phyloP scores from a whole-genome alignment of 2,113 vertebrate species.

The Rhabdomys dilectus region DNA sequence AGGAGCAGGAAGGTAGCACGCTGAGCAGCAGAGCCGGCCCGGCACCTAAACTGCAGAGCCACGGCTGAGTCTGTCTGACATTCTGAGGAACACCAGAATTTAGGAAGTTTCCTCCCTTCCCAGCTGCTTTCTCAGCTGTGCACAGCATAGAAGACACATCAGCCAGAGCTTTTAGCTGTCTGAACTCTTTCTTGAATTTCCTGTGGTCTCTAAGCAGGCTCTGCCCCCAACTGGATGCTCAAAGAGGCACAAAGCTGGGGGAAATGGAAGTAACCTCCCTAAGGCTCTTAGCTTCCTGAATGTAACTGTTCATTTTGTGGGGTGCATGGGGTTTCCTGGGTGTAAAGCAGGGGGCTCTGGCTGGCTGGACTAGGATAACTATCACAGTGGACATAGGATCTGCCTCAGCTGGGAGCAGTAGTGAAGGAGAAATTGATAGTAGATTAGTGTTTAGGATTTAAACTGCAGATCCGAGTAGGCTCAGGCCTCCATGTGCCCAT shows the following conservation, averaged over 20 bases:
- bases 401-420: accelerated
- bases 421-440: accelerated
- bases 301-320: accelerated
- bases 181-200: not conserved
- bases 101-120: accelerated
- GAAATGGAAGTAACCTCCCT: accelerated
- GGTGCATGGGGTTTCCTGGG: not conserved
- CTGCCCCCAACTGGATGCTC: not conserved
- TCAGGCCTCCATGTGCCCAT: accelerated
- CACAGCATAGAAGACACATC: not conserved
- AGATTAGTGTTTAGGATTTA: accelerated
- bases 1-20: accelerated
- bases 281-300: accelerated
- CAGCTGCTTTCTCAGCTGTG: accelerated
- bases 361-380: not conserved
- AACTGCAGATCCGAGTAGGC: not conserved
- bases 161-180: accelerated
- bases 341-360: not conserved
- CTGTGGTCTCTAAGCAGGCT: accelerated
- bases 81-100: accelerated
- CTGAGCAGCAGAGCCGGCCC: not conserved
- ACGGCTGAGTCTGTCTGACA: accelerated
- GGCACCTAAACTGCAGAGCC: not conserved
- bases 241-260: accelerated
- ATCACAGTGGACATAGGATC: accelerated